phyloP scores from a whole-genome alignment of 1,140 invertebrate species.

The Hyles vespertilio region DNA sequence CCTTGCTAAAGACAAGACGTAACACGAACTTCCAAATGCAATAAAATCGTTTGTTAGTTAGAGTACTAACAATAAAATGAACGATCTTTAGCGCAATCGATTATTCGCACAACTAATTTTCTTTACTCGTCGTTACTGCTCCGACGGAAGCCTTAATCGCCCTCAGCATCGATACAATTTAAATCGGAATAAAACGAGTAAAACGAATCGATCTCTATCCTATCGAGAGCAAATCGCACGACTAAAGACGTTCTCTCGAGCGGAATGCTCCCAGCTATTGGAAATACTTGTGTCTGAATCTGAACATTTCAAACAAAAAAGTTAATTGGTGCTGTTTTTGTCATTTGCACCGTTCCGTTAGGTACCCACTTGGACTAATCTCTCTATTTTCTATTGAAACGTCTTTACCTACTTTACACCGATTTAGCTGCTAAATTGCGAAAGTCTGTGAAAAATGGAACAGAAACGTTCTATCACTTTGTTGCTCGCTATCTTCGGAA shows the following conservation, averaged over 20 bases:
- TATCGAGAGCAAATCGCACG: slow-evolving; percentile 69
- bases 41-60: no score
- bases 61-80: no score
- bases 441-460: slow-evolving; percentile 23
- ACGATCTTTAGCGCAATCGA: background rate
- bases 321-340: slow-evolving; percentile 68
- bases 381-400: slow-evolving; percentile 39
- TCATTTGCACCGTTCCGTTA: slow-evolving; percentile 47
- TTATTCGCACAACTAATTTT: slow-evolving; percentile 36
- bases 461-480: slow-evolving; percentile 1
- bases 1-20: no score
- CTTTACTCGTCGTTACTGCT: slow-evolving; percentile 37
- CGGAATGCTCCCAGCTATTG: slow-evolving; percentile 59
- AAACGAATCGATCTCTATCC: slow-evolving; percentile 65
- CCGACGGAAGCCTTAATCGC: slow-evolving; percentile 61
- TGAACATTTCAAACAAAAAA: slow-evolving; percentile 57
- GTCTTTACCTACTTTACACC: slow-evolving; percentile 33
- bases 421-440: slow-evolving; percentile 30
- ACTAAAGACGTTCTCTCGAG: slow-evolving; percentile 64
- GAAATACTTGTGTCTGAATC: slow-evolving; percentile 57
- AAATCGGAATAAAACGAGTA: slow-evolving; percentile 66
- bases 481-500: background rate
- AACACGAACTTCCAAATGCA: no score
- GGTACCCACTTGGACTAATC: slow-evolving; percentile 39
- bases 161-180: slow-evolving; percentile 66